Base-by-base conservation (phyloP, 2,888 invertebrate genomes). In the Hyppa rectilinea region DNA sequence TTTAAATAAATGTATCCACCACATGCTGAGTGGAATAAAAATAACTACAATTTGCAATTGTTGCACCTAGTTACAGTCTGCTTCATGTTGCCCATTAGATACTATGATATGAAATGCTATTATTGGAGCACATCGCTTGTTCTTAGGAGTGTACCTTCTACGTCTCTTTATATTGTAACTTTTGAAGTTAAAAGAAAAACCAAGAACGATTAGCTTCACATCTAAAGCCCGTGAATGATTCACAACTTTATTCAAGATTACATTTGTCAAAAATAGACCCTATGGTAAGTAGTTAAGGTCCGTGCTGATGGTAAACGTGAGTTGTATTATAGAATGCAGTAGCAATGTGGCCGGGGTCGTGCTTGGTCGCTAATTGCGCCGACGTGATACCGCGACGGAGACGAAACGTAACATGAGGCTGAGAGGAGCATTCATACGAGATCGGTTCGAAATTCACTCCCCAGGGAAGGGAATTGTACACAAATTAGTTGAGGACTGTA, bases 351-450 rank as follows among this genome's bases (percentile, higher is more conserved):
- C 56, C 55, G 62, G 20, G 47, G 59, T 59, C 70, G 66, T 73
- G 71, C 61, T 47, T 47, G 81, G 68, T n/a, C 64, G 36, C 81
- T 83, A 83, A 83, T 83, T 83, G 77, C 67, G 26, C n/a, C 40
- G 66, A 70, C 78, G 82, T 74, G 82, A 67, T 56, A 14, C 61
- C 59, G 50, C 71, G 75, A 12, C 70, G 34, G 59, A 65, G 14
- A 34, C 64, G 20, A 12, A 53, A 67, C 49, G 59, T 55, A 45
- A 67, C 68, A 55, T 53, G 69, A 36, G 2, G 23, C 52, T 5
- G 10, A 7, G 29, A 26, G 12, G 17, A 55, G 50, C 26, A 58
- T 29, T 53, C 40, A 17, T 58, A 17, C 45, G 23, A 31, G 43
- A 40, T 34, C 23, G 6, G 5, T 29, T 29, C 40, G 6, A 47